Evolutionary conservation across 2,113 vertebrate species (phyloP).

Genomic region (Grallaria varia): DNA sequence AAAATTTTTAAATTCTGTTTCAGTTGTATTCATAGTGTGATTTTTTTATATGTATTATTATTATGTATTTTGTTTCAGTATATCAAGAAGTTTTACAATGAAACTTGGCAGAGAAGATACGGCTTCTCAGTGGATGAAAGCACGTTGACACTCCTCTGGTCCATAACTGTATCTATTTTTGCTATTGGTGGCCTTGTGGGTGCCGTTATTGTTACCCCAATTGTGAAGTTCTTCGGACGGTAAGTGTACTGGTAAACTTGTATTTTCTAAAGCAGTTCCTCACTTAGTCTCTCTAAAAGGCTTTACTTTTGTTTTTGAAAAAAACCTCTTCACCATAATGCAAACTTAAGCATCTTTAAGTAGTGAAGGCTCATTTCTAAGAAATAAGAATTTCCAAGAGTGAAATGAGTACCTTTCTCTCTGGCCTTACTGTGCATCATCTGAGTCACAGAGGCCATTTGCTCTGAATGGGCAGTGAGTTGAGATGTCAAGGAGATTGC

Average conservation of each 20-base stretch:
- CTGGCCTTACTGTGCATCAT: background rate
- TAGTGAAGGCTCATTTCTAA: background rate
- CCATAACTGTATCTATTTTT: conserved; percentile 91
- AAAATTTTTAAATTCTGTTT: background rate
- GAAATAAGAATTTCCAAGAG: background rate
- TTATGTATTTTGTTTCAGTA: conserved; percentile 72
- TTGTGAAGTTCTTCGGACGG: conserved; percentile 87
- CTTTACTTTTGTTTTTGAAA: background rate
- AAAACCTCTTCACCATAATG: background rate
- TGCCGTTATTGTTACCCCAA: conserved; percentile 77
- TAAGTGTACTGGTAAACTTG: conserved; percentile 57
- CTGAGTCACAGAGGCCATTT: background rate
- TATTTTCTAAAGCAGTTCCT: background rate
- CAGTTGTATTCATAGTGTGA: background rate
- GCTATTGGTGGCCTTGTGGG: conserved; percentile 91
- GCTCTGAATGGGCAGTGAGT: background rate
- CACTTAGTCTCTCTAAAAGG: background rate
- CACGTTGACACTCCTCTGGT: conserved; percentile 86
- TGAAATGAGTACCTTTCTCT: background rate
- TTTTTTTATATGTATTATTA: background rate
- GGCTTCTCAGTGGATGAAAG: conserved; percentile 65
- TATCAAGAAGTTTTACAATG: conserved; percentile 90
- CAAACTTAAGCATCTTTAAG: background rate
- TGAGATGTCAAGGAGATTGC: background rate
- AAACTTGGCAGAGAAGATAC: conserved; percentile 82